These are phyloP conservation scores for Melanargia galathea DNA, from an alignment of 2,888 invertebrate species.

Conservation along the genomic window DNA sequence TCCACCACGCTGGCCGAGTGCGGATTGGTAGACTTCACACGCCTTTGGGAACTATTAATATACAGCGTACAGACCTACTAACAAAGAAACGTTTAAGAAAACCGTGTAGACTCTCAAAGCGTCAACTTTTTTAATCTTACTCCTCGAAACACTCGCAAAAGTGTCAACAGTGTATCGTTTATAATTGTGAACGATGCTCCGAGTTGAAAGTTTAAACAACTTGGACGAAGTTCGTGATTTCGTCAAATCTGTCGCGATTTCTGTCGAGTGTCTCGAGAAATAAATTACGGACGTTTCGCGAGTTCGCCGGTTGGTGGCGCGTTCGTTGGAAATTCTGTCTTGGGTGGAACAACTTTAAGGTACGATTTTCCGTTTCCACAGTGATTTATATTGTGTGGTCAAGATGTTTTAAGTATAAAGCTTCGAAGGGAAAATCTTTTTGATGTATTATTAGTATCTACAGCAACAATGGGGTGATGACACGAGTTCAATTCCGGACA, in stretches of 20 bases:
- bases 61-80: too few relatives aligned
- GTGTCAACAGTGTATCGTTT: slow-evolving; percentile 21
- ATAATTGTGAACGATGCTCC: slow-evolving; percentile 15
- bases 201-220: slow-evolving; percentile 15
- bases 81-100: too few relatives aligned
- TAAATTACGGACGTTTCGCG: neutral
- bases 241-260: slow-evolving; percentile 16
- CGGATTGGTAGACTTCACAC: too few relatives aligned
- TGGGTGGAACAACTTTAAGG: neutral
- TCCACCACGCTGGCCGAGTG: too few relatives aligned
- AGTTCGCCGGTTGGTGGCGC: neutral
- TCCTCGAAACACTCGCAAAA: slow-evolving; percentile 36
- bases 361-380: neutral
- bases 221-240: slow-evolving; percentile 13
- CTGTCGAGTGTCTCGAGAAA: slow-evolving; percentile 4
- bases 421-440: too few relatives aligned
- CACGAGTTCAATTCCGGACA: too few relatives aligned
- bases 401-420: too few relatives aligned
- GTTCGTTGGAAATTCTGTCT: neutral
- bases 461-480: too few relatives aligned
- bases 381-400: neutral
- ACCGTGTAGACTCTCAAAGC: slow-evolving; percentile 3
- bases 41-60: too few relatives aligned
- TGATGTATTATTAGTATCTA: too few relatives aligned
- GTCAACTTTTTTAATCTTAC: slow-evolving; percentile 44